Conservation (phyloP, 2,113 vertebrate species). For the Bothrops jararaca region DNA sequence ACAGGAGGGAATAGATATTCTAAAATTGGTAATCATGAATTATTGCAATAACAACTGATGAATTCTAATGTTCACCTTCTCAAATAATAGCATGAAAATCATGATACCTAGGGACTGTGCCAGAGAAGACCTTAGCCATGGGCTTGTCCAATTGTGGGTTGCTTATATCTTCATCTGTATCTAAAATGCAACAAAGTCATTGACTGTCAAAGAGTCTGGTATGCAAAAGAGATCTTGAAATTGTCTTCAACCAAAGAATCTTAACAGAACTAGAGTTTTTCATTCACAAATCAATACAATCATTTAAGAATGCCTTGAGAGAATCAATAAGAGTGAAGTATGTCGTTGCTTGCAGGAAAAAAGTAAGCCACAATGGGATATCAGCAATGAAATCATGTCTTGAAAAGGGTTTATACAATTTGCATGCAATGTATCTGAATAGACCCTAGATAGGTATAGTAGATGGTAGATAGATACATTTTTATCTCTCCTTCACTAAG, state of each 20-base stretch:
- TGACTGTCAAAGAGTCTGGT: background rate
- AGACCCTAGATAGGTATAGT: background rate
- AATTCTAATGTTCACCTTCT: background rate
- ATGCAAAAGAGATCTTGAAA: background rate
- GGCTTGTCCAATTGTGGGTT: background rate
- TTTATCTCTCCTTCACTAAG: background rate
- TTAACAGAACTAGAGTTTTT: background rate
- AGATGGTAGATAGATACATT: background rate
- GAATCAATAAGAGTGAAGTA: background rate
- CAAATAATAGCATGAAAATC: background rate
- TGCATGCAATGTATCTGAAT: background rate
- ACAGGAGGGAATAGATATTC: background rate
- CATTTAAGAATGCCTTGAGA: background rate
- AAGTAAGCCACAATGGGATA: background rate
- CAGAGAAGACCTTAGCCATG: background rate
- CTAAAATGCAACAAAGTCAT: background rate
- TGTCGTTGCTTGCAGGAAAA: background rate
- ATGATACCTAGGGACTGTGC: background rate
- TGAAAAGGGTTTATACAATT: background rate
- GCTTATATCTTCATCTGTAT: background rate
- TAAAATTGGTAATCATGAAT: background rate
- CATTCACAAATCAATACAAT: background rate
- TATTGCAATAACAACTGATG: background rate
- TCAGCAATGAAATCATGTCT: background rate
- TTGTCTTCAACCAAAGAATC: background rate